Conservation (phyloP, 2,888 invertebrate species). For the Galeruca laticollis region DNA sequence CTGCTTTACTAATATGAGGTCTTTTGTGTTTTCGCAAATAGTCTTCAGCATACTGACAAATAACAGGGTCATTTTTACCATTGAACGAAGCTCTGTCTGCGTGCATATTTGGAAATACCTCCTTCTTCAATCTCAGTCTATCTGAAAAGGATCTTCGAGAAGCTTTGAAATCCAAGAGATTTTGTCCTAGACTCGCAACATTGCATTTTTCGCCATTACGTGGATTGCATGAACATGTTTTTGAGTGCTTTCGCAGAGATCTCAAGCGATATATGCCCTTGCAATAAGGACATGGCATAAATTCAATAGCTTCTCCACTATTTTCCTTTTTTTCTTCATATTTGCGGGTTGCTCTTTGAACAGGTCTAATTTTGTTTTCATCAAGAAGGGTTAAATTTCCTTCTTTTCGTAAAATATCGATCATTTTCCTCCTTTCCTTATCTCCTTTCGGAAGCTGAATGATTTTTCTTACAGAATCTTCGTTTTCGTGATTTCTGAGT, state of each 20-base stretch:
- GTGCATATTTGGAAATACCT: constrained; percentile 51
- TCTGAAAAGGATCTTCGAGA: constrained; percentile 43
- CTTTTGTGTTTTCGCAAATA: constrained; percentile 51
- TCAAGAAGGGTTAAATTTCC: constrained; percentile 42
- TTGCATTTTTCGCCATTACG: constrained; percentile 21
- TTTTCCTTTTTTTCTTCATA: constrained; percentile 10
- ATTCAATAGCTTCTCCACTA: constrained; percentile 20
- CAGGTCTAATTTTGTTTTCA: constrained; percentile 46
- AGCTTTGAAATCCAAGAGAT: constrained; percentile 41
- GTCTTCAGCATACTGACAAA: constrained; percentile 52
- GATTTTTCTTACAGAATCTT: constrained; percentile 44
- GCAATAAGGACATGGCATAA: constrained; percentile 47
- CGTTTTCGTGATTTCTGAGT: constrained; percentile 43
- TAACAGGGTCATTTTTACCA: constrained; percentile 47
- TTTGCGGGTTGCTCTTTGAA: constrained; percentile 47
- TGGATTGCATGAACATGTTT: constrained; percentile 40
- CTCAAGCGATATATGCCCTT: constrained; percentile 45
- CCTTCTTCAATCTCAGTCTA: constrained; percentile 46
- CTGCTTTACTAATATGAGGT: constrained; percentile 49
- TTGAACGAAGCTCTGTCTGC: too few relatives aligned
- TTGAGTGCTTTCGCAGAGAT: constrained; percentile 38
- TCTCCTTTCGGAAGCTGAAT: constrained; percentile 39
- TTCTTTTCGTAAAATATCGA: constrained; percentile 42
- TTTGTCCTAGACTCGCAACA: constrained; percentile 43
- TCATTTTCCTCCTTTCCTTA: constrained; percentile 38